These are phyloP conservation scores for Daphoenositta chrysoptera DNA, from an alignment of 2,113 vertebrate species.

Conservation along the genomic window DNA sequence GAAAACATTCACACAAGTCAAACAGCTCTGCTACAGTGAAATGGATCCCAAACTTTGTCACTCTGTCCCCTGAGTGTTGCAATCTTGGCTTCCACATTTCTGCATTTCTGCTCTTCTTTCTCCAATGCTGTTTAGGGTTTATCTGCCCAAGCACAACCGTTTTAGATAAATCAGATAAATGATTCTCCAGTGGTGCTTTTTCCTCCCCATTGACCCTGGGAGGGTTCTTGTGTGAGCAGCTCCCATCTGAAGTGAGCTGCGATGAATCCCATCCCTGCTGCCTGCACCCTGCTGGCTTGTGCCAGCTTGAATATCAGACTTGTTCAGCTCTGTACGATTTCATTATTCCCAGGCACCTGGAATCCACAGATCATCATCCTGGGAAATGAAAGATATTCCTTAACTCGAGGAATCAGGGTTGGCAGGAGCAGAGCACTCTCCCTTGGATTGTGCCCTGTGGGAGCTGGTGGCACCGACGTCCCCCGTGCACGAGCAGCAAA, in stretches of 20 bases:
- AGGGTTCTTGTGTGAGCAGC: neutral
- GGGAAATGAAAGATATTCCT: neutral
- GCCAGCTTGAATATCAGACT: neutral
- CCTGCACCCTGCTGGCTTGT: neutral
- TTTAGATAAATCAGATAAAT: neutral
- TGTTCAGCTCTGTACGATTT: neutral
- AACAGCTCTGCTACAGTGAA: neutral
- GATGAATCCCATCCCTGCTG: neutral
- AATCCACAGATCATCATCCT: neutral
- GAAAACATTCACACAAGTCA: no score
- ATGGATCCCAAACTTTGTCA: neutral
- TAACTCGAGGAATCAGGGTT: neutral
- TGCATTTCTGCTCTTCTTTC: neutral
- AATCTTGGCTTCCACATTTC: neutral
- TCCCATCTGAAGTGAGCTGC: neutral
- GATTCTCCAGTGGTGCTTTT: neutral
- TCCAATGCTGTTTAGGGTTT: neutral
- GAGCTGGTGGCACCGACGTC: neutral
- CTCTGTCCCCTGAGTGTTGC: neutral
- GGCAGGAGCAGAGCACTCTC: neutral
- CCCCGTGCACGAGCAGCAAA: neutral
- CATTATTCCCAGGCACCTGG: neutral
- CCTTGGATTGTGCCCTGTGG: neutral
- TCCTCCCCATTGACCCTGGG: neutral
- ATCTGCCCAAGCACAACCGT: neutral